Percentiles rank a stretch among this genome's conserved stretches.
These are phyloP conservation scores for Pachliopta kotzebuea DNA, from an alignment of 2,888 invertebrate genomes.

Conservation along the genomic window DNA sequence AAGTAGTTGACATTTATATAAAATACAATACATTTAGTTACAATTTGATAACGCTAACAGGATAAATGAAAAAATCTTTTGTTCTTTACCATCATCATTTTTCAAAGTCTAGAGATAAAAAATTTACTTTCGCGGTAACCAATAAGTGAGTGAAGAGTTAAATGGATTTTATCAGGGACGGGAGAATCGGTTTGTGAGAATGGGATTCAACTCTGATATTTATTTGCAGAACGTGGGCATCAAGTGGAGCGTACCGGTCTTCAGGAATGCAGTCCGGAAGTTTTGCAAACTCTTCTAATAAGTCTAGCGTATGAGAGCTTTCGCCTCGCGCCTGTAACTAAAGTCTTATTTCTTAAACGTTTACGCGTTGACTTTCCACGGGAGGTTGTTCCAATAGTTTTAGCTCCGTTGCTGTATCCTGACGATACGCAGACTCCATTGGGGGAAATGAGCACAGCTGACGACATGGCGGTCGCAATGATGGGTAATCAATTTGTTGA, in stretches of 20 bases:
- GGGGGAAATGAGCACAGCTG: slow-evolving; percentile 82
- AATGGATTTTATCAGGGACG: no score
- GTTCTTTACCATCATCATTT: no score
- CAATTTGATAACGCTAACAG: no score
- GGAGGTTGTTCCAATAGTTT: slow-evolving; percentile 92
- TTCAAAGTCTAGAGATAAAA: no score
- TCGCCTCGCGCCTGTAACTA: slow-evolving; percentile 86
- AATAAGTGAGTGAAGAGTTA: no score
- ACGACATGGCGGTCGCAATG: slow-evolving; percentile 80
- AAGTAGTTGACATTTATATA: no score
- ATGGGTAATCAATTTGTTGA: slow-evolving; percentile 92
- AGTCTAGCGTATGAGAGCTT: slow-evolving; percentile 81
- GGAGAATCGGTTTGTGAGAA: no score
- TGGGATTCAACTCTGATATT: no score
- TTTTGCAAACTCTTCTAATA: slow-evolving; percentile 89
- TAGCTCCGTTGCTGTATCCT: slow-evolving; percentile 93
- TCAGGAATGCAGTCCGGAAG: slow-evolving; percentile 94
- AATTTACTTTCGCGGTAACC: no score
- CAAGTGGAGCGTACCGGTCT: slow-evolving; percentile 89
- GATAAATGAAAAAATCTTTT: no score
- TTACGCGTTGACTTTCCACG: slow-evolving; percentile 93
- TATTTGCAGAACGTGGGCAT: slow-evolving; percentile 80
- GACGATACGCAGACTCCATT: slow-evolving; percentile 85
- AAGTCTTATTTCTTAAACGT: slow-evolving; percentile 89
- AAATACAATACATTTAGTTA: no score